Percentiles rank a stretch among this genome's conserved stretches.
These are phyloP conservation scores for Antrozous pallidus DNA, from an alignment of 2,797 vertebrate genomes.

Conservation along the genomic window DNA sequence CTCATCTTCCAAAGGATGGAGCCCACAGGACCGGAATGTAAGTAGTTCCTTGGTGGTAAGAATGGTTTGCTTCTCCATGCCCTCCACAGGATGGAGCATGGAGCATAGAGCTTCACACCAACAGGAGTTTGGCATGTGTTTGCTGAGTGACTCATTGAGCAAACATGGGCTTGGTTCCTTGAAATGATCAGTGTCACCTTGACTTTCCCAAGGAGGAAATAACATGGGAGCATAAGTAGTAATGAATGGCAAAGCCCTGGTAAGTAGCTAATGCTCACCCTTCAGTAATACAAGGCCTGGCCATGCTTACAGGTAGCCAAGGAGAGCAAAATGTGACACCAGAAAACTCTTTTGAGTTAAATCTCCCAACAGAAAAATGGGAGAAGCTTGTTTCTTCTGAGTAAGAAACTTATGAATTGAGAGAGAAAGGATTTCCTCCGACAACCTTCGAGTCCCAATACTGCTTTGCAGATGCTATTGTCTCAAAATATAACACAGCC, in stretches of 20 bases:
- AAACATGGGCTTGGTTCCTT: not conserved
- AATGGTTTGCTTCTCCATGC: not conserved
- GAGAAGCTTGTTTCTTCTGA: slow-evolving; percentile 19
- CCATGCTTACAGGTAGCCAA: not conserved
- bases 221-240: not conserved
- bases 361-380: not conserved
- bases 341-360: not conserved
- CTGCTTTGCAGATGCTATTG: not conserved
- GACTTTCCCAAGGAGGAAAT: not conserved
- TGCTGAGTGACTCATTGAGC: not conserved
- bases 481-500: not conserved
- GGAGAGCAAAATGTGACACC: not conserved
- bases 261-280: not conserved
- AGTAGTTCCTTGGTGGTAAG: not conserved
- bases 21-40: not conserved
- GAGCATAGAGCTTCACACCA: not conserved
- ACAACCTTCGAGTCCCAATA: not conserved
- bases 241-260: not conserved
- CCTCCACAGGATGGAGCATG: not conserved
- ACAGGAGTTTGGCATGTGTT: not conserved
- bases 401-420: not conserved
- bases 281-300: rapidly evolving
- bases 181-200: not conserved
- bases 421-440: slow-evolving; percentile 34
- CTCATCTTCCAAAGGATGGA: not conserved